Evolutionary conservation across 2,888 invertebrate genomes (phyloP), one percentile per base, ranked within the genome.

Genomic region (Panzeria rudis): DNA sequence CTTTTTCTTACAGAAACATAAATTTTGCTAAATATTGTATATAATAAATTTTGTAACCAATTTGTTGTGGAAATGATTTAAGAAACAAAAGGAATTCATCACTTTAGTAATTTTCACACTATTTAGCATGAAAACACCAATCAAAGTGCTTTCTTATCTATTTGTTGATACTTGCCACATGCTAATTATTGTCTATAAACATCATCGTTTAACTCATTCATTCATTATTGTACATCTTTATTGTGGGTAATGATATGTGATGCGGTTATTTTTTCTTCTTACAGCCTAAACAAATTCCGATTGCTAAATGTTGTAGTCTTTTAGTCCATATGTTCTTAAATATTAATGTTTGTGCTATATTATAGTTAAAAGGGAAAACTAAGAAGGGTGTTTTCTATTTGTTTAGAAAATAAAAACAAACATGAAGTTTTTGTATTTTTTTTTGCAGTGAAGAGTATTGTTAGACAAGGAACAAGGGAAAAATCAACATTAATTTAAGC

Each of bases 11-110:
- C 88, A 88, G 87, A 88, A 85, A 32, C 77, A 88, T 86, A 87
- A 38, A 25, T 35, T n/a, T n/a, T 35, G 32, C 35, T 68, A 52
- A 82, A 85, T 86, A 62, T 44, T 59, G 75, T 52, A 38, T 80
- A 72, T 59, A 80, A 84, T 84, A 84, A 76, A 81, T 80, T 80
- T 76, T 82, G 79, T 86, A 80, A 86, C 72, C 86, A 80, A 86
- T 76, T 76, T 79, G 52, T 84, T 82, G 62, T 80, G 73, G 68
- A 72, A 80, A 88, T 88, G 88, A 71, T 61, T 66, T 61, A 72
- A 64, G 80, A 56, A 87, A 84, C 83, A 87, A 83, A 86, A 86
- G 86, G 82, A 80, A 86, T 86, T 73, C 86, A 87, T 87, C 87
- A 86, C 29, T 62, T 56, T 50, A 35, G 50, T 47, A 84, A 62